Percentiles rank a stretch among this genome's conserved stretches.
phyloP scores from a whole-genome alignment of 2,888 invertebrate genomes.

The Pseudanteris insignis region DNA sequence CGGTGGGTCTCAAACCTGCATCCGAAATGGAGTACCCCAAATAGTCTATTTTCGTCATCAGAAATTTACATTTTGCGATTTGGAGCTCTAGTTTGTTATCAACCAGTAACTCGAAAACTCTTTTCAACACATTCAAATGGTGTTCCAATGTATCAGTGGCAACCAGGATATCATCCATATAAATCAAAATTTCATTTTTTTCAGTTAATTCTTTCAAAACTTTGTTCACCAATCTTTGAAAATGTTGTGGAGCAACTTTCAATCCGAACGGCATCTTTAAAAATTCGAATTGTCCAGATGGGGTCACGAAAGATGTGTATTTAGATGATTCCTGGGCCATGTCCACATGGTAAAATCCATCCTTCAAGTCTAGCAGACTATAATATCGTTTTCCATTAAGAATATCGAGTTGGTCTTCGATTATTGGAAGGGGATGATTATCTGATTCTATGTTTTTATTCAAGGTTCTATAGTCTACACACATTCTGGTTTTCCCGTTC shows the following conservation, averaged over 20 bases:
- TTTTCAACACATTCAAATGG: slow-evolving; percentile 7
- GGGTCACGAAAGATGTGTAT: slow-evolving; percentile 13
- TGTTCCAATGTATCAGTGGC: slow-evolving; percentile 8
- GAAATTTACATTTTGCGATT: slow-evolving; percentile 1
- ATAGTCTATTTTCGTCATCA: slow-evolving; percentile 7
- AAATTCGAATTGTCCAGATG: slow-evolving; percentile 15
- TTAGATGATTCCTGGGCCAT: slow-evolving; percentile 11
- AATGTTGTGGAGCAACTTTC: slow-evolving; percentile 10
- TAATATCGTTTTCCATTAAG: slow-evolving; percentile 3
- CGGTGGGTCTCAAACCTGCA: slow-evolving; percentile 2
- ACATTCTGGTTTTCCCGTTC: slow-evolving; percentile 1
- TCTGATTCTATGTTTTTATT: slow-evolving; percentile 11
- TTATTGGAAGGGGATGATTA: slow-evolving; percentile 12
- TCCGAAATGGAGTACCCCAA: slow-evolving; percentile 8
- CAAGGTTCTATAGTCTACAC: slow-evolving; percentile 16
- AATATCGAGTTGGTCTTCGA: slow-evolving; percentile 17
- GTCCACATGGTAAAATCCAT: slow-evolving; percentile 14
- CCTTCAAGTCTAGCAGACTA: slow-evolving; percentile 8
- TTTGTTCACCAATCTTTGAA: slow-evolving; percentile 10
- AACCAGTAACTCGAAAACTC: not conserved
- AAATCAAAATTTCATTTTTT: slow-evolving; percentile 1
- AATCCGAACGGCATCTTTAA: slow-evolving; percentile 14
- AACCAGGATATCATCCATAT: slow-evolving; percentile 13
- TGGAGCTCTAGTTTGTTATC: slow-evolving; percentile 8
- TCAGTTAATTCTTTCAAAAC: slow-evolving; percentile 11